A percentile compares a stretch with the other conserved stretches of the same genome.
These are phyloP conservation scores for Poeciliopsis turneri DNA, from an alignment of 2,797 vertebrate genomes.

Conservation along the genomic window DNA sequence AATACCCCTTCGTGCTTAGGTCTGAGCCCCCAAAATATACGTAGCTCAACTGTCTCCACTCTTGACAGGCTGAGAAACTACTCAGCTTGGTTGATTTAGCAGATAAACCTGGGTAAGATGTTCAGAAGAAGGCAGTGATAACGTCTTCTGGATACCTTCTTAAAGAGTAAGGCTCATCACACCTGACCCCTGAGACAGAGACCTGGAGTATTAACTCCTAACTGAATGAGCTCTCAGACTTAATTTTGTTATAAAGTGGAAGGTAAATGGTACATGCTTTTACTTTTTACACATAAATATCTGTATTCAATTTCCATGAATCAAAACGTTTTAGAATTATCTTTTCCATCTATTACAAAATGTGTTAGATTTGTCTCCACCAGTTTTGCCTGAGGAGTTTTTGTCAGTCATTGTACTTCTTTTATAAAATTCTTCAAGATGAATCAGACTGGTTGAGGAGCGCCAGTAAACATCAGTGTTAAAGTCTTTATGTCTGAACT, in stretches of 20 bases:
- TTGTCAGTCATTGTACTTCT: neutral
- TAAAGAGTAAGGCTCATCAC: neutral
- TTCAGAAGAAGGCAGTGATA: neutral
- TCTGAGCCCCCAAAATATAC: neutral
- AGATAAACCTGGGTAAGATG: neutral
- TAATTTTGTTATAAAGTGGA: neutral
- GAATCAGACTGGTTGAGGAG: neutral
- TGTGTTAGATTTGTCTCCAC: neutral
- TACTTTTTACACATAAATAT: neutral
- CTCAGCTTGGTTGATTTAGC: neutral
- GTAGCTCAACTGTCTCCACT: neutral
- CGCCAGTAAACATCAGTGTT: neutral
- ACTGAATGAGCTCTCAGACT: neutral
- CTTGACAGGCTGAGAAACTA: neutral
- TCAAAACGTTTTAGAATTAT: neutral
- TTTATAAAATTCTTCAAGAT: neutral
- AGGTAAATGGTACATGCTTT: neutral
- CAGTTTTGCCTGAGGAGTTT: neutral
- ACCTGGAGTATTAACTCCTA: neutral
- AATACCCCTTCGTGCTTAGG: neutral
- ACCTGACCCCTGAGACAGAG: neutral
- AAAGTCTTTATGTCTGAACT: neutral
- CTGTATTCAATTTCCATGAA: neutral
- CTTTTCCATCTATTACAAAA: neutral
- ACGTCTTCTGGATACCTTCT: neutral